phyloP scores from a whole-genome alignment of 2,113 vertebrate species.

The Sisor rabdophorus region DNA sequence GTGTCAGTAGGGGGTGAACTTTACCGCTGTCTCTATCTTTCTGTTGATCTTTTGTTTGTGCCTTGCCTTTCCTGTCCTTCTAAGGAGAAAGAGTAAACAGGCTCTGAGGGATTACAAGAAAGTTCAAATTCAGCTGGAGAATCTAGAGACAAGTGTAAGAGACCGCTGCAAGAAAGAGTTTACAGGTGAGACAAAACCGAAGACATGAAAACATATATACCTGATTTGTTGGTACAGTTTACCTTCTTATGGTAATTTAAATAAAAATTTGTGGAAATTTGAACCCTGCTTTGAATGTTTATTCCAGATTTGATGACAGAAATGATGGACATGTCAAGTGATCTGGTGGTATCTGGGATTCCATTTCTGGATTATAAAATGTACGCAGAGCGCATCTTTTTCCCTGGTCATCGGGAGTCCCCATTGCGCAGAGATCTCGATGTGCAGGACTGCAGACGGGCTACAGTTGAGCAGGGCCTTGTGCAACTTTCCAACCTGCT shows the following conservation, averaged over 20 bases:
- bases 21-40: neutral
- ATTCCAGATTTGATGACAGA: conserved; percentile 93
- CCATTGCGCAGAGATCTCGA: conserved; percentile 88
- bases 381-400: conserved; percentile 95
- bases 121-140: conserved; percentile 97
- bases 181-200: conserved; percentile 73
- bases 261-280: conserved; percentile 27
- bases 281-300: conserved; percentile 28
- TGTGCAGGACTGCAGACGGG: conserved; percentile 86
- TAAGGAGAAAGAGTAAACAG: conserved; percentile 96
- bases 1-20: conserved; percentile 7
- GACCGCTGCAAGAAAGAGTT: conserved; percentile 99
- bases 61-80: conserved; percentile 22
- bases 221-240: too few species aligned
- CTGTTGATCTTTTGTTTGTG: neutral
- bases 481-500: conserved; percentile 95
- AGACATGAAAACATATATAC: too few species aligned
- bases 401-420: conserved; percentile 90
- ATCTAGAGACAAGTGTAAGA: conserved; percentile 94
- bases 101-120: conserved; percentile 96
- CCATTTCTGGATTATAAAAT: conserved; percentile 94
- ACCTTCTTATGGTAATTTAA: neutral
- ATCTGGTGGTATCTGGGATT: conserved; percentile 91
- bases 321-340: conserved; percentile 98
- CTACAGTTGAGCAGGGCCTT: conserved; percentile 93